These are phyloP conservation scores for Thera britannica DNA, from an alignment of 2,888 invertebrate species.

Conservation along the genomic window DNA sequence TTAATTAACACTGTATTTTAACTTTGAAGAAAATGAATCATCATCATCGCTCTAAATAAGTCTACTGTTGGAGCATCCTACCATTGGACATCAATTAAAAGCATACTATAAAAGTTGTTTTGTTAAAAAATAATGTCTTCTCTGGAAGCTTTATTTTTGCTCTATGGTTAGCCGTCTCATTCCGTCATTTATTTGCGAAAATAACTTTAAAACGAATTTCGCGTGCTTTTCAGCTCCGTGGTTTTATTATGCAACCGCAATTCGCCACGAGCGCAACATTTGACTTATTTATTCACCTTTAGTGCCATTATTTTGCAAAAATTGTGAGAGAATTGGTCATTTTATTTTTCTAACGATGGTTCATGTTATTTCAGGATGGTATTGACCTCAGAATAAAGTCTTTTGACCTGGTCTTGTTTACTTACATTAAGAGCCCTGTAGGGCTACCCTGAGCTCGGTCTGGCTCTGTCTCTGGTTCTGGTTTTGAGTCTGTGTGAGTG, in stretches of 20 bases:
- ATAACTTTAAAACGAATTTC: conserved; percentile 24
- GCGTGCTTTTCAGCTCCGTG: conserved; percentile 28
- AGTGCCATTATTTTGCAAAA: conserved; percentile 27
- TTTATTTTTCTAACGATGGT: not conserved
- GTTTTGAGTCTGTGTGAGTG: no score
- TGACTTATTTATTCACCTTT: conserved; percentile 32
- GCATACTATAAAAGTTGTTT: not conserved
- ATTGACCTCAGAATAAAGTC: no score
- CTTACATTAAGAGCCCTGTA: no score
- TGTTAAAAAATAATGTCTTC: not conserved
- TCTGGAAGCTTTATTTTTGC: not conserved
- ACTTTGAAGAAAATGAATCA: no score
- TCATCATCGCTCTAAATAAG: no score
- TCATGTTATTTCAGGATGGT: not conserved
- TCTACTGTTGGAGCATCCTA: no score
- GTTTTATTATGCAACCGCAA: conserved; percentile 33
- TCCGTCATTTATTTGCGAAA: conserved; percentile 18
- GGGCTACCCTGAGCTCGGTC: no score
- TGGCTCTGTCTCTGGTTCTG: no score
- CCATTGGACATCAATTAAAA: no score
- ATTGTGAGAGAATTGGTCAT: conserved; percentile 14
- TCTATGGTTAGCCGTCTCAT: conserved; percentile 10
- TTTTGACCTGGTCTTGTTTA: not conserved
- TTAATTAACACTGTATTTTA: no score
- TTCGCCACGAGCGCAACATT: conserved; percentile 22